A percentile compares a stretch with the other conserved stretches of the same genome.
phyloP scores from a whole-genome alignment of 2,797 vertebrate species.

The Distichodus sexfasciatus region DNA sequence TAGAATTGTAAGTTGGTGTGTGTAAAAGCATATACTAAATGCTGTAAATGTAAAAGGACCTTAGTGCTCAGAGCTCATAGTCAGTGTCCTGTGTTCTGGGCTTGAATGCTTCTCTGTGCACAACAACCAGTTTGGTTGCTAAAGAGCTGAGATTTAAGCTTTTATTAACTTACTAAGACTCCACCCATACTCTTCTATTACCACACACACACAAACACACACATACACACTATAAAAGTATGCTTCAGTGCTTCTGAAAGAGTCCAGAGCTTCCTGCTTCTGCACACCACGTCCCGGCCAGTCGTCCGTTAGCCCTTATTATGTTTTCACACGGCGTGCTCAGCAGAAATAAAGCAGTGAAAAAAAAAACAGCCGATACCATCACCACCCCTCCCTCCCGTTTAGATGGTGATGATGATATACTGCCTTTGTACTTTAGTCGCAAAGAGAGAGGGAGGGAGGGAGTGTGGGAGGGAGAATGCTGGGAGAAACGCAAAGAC shows the following conservation, averaged over 20 bases:
- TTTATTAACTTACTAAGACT: neutral
- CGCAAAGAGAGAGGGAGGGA: neutral
- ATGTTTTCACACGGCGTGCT: neutral
- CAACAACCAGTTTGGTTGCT: neutral
- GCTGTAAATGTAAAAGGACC: no score
- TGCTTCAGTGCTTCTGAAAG: neutral
- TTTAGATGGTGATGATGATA: conserved; percentile 18
- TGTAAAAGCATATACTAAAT: no score
- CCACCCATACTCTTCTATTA: conserved; percentile 2
- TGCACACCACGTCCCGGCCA: neutral
- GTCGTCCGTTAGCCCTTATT: conserved; percentile 4
- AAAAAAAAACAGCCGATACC: conserved; percentile 2
- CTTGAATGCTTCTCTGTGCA: neutral
- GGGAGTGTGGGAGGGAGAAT: neutral
- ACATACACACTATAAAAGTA: neutral
- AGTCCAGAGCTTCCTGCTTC: neutral
- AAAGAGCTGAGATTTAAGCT: neutral
- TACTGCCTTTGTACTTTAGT: conserved; percentile 4
- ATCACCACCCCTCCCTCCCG: neutral
- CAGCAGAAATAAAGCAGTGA: neutral
- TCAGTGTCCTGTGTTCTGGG: neutral
- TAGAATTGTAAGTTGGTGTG: neutral
- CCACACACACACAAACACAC: neutral
- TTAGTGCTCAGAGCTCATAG: neutral
- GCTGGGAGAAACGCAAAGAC: neutral